phyloP scores from a whole-genome alignment of 2,113 vertebrate species.

The Carassius auratus region DNA sequence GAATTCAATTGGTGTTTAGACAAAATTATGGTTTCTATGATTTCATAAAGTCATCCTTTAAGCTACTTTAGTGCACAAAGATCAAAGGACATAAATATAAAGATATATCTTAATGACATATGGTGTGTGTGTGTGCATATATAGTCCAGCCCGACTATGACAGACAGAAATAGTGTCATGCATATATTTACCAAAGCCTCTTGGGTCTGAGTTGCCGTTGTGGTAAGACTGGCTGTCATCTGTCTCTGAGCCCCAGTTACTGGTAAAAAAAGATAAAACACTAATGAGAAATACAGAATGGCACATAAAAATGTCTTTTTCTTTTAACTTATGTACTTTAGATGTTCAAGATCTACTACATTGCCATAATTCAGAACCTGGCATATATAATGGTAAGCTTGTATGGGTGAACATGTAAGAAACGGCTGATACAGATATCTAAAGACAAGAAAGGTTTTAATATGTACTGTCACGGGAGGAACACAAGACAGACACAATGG shows the following conservation, averaged over 20 bases:
- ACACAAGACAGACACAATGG: too few species aligned
- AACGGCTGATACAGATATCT: background rate
- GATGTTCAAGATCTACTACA: background rate
- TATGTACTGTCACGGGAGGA: background rate
- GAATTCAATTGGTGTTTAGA: background rate
- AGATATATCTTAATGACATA: too few species aligned
- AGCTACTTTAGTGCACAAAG: too few species aligned
- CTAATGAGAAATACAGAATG: background rate
- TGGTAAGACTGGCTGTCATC: slow-evolving; percentile 89
- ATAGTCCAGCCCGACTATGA: background rate
- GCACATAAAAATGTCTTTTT: background rate
- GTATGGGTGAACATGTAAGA: too few species aligned
- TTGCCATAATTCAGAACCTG: background rate
- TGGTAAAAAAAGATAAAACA: slow-evolving; percentile 61
- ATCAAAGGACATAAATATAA: too few species aligned
- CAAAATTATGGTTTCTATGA: background rate
- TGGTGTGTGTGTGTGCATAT: background rate
- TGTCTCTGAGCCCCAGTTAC: slow-evolving; percentile 96
- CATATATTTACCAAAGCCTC: slow-evolving; percentile 86
- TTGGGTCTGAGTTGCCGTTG: slow-evolving; percentile 95
- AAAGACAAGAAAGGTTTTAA: background rate
- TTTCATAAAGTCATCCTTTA: background rate
- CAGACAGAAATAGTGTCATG: background rate
- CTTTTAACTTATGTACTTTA: background rate
- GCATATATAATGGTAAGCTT: background rate